phyloP scores from a whole-genome alignment of 2,888 invertebrate species.

The Polydesmus complanatus region DNA sequence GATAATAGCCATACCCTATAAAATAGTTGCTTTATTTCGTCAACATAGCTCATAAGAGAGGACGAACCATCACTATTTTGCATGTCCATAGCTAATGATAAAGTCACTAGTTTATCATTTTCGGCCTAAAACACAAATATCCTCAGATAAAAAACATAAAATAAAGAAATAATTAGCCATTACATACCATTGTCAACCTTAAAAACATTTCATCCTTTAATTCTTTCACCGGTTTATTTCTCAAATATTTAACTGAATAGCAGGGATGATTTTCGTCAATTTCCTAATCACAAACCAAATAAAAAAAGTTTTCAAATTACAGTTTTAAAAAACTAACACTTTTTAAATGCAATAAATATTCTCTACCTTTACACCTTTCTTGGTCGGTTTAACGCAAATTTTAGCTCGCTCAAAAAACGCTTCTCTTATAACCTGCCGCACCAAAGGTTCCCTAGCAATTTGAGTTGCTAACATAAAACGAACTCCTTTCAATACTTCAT shows the following conservation, averaged over 20 bases:
- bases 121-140: conserved; percentile 29
- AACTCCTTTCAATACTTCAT: conserved; percentile 76
- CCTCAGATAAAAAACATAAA: neutral
- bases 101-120: conserved; percentile 31
- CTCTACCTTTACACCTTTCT: conserved; percentile 67
- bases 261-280: conserved; percentile 90
- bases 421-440: conserved; percentile 70
- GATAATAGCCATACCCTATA: conserved; percentile 45
- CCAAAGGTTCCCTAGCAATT: conserved; percentile 75
- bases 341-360: neutral
- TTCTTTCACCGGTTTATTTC: conserved; percentile 81
- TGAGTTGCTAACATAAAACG: conserved; percentile 92
- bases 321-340: too few species aligned
- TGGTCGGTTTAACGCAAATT: conserved; percentile 65
- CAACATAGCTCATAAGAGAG: conserved; percentile 45
- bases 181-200: conserved; percentile 52
- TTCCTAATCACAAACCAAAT: conserved; percentile 38
- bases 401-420: conserved; percentile 78
- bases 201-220: conserved; percentile 80
- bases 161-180: too few species aligned
- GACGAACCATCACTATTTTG: neutral
- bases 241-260: conserved; percentile 73
- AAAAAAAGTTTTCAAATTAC: neutral
- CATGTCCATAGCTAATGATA: conserved; percentile 21
- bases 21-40: conserved; percentile 76